Evolutionary conservation across 2,888 invertebrate species (phyloP).

Genomic region (Dicranocentrus wangi): DNA sequence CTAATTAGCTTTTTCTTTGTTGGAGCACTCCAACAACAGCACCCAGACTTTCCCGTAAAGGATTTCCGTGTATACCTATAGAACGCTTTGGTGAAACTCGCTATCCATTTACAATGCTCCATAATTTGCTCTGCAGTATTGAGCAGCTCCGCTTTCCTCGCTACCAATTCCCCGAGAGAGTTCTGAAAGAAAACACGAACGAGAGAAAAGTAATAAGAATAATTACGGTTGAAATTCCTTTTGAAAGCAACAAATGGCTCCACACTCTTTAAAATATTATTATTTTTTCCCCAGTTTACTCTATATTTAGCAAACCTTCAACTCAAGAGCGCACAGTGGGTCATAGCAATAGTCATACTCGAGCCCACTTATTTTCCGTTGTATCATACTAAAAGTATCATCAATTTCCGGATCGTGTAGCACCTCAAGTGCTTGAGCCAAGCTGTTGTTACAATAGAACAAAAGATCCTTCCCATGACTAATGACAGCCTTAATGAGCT

Average conservation of each 20-base stretch:
- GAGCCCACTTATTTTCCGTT: constrained; percentile 23
- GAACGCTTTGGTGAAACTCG: constrained; percentile 25
- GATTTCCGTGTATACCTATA: too few relatives aligned
- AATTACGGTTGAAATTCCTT: too few relatives aligned
- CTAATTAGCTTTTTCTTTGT: constrained; percentile 10
- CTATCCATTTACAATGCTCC: constrained; percentile 21
- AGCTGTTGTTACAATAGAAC: not conserved
- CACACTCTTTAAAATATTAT: not conserved
- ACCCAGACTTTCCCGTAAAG: not conserved
- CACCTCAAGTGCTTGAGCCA: constrained; percentile 7
- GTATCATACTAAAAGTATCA: constrained; percentile 27
- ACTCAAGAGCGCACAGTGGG: constrained; percentile 52
- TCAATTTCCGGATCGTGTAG: constrained; percentile 27
- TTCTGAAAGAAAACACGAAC: too few relatives aligned
- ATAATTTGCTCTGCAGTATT: constrained; percentile 45
- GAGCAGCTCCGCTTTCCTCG: constrained; percentile 54
- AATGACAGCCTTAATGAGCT: constrained; percentile 26
- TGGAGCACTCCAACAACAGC: not conserved
- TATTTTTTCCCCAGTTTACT: not conserved
- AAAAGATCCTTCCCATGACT: constrained; percentile 51
- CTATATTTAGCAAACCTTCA: constrained; percentile 38
- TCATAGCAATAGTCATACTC: constrained; percentile 60
- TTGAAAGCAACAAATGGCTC: not conserved
- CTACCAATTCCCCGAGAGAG: constrained; percentile 47
- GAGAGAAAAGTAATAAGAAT: too few relatives aligned